A percentile compares a stretch with the other conserved stretches of the same genome.
phyloP scores from a whole-genome alignment of 2,113 vertebrate species.

The Nibea albiflora region DNA sequence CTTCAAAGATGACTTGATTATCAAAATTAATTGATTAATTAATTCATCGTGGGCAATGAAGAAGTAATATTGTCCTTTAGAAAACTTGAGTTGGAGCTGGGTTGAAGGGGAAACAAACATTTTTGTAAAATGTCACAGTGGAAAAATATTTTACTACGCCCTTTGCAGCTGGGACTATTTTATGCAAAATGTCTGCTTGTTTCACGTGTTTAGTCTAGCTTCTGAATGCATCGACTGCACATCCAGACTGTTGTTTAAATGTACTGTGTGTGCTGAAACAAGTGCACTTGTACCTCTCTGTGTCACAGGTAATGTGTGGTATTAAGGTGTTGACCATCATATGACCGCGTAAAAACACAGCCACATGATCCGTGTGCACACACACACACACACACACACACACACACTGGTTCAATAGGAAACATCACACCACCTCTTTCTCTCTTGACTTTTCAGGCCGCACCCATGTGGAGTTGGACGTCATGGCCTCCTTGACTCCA shows the following conservation, averaged over 20 bases:
- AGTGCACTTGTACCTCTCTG: constrained; percentile 16
- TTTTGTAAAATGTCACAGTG: neutral
- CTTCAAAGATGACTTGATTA: neutral
- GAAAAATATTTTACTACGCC: neutral
- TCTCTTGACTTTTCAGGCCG: constrained; percentile 54
- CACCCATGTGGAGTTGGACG: constrained; percentile 29
- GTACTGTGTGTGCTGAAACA: constrained; percentile 4
- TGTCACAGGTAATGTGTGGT: constrained; percentile 39
- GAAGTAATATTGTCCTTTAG: neutral
- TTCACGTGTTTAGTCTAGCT: neutral
- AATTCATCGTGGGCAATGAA: neutral
- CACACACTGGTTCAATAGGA: constrained; percentile 13
- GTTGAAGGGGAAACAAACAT: neutral
- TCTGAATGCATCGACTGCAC: neutral
- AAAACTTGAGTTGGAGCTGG: too few species aligned
- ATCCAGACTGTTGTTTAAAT: neutral
- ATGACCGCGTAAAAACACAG: constrained; percentile 60
- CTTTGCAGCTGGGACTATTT: neutral
- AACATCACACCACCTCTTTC: constrained; percentile 48
- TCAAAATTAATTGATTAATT: too few species aligned
- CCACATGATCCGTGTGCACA: constrained; percentile 44
- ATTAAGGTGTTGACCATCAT: constrained; percentile 63
- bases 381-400: constrained; percentile 17
- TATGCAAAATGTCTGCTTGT: neutral
- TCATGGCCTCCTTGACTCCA: constrained; percentile 37